Base-by-base conservation (phyloP, 2,888 invertebrate species). In the Cheilosia variabilis region DNA sequence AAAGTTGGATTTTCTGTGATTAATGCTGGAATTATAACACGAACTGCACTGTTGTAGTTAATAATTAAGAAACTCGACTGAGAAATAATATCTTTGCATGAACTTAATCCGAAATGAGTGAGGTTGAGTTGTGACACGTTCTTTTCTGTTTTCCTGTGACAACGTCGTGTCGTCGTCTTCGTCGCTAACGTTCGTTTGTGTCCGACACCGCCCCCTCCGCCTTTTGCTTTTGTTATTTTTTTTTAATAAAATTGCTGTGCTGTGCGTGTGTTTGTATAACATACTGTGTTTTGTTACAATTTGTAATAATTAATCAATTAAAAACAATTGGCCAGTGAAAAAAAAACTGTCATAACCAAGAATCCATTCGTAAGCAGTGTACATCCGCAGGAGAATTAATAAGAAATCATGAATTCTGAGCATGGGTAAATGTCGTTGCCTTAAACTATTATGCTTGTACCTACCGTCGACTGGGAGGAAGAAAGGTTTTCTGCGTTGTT, bases 351-450 rank as follows among this genome's bases (percentile, higher is more conserved):
- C 58, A 57, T 34, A 62, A 43, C 68, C 22, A 22, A 50, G 41
- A 68, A 60, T 60, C 66, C 50, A 58, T 50, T 62, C 55, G 31
- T 55, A 76, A 73, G 71, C 62, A 58, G 47, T 37, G 66, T 60
- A 43, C 27, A 55, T 17, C 50, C 50, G 58, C 65, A 87, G 88
- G 88, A 89, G 90, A 89, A 89, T 13, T 22, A 68, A 57, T 77
- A 77, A 53, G 34, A 62, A 86, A 77, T 77, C 86, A 92, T 93
- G 92, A 92, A 92, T 90, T 92, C 92, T 83, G 92, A 92, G 90
- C 92, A 92, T 91, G 92, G 92, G 92, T 92, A 92, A 90, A 88
- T 88, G 78, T 79, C 34, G 37, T 13, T 37, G 71, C 34, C 57
- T 73, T 50, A 69, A 58, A 77, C 62, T 55, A 17, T 52, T 50